A percentile compares a stretch with the other conserved stretches of the same genome.
Evolutionary conservation across 1,140 invertebrate genomes (phyloP).

Genomic region (Drosophila murphyi): DNA sequence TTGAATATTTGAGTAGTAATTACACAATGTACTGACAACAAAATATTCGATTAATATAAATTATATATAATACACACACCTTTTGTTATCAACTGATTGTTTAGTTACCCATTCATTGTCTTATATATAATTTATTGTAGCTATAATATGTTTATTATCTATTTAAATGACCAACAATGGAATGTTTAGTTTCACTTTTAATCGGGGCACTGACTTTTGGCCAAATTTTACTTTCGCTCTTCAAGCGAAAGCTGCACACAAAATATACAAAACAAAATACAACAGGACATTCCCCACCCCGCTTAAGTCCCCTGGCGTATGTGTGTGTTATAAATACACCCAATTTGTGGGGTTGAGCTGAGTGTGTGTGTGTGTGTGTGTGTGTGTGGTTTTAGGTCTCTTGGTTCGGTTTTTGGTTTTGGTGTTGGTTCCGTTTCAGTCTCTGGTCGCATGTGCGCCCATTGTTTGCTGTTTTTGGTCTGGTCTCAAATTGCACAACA

Average conservation of each 20-base stretch:
- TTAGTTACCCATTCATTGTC: no score
- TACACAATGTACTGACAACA: no score
- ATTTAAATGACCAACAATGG: no score
- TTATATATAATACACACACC: no score
- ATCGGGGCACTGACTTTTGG: background rate
- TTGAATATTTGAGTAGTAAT: no score
- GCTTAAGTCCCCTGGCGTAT: background rate
- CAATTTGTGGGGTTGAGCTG: background rate
- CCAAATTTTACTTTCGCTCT: background rate
- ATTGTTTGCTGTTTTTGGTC: constrained; percentile 22
- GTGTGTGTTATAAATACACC: constrained; percentile 14
- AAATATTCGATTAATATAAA: no score
- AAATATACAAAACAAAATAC: constrained; percentile 1
- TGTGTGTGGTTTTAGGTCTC: constrained; percentile 17
- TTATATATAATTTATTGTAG: no score
- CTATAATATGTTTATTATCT: no score
- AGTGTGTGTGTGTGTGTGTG: no score
- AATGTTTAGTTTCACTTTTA: constrained; percentile 1
- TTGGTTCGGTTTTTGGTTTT: constrained; percentile 37
- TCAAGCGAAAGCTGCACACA: background rate
- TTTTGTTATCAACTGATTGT: no score
- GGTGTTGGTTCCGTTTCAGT: constrained; percentile 7
- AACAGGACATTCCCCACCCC: background rate
- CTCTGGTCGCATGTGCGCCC: constrained; percentile 13
- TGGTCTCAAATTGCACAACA: constrained; percentile 58